Base-by-base conservation (phyloP, 1,140 invertebrate genomes). In the Lutraria rhynchaena region DNA sequence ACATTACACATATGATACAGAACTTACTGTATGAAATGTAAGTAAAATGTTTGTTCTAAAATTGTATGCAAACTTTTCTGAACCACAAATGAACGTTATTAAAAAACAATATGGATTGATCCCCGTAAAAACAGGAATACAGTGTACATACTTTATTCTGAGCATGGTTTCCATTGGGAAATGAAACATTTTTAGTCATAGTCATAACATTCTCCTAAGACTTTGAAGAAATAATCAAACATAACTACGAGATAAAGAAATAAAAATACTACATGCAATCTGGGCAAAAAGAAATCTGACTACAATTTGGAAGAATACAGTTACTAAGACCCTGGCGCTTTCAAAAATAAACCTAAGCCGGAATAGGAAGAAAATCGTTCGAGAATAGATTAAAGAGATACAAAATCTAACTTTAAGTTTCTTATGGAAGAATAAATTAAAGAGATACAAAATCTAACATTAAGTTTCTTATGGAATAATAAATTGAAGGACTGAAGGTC, bases 11-110 rank as follows among this genome's bases (percentile, higher is more conserved):
- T n/a, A n/a, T n/a, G n/a, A n/a, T n/a, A n/a, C n/a, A n/a, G n/a
- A n/a, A n/a, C n/a, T n/a, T n/a, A n/a, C n/a, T n/a, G n/a, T n/a
- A n/a, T n/a, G n/a, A n/a, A n/a, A n/a, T n/a, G n/a, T n/a, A n/a
- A n/a, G n/a, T n/a, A n/a, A n/a, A n/a, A n/a, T n/a, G n/a, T n/a
- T n/a, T n/a, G n/a, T n/a, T n/a, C n/a, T 60, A 60, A 60, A 60
- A 60, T 60, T 60, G 3, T 60, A 60, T 60, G 57, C 57, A 29
- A 60, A 60, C 33, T 31, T 60, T 19, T 60, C 27, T 15, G 57
- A 19, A 3, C 5, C 33, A 29, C 9, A 29, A 29, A 27, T 31
- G 5, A 60, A 60, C n/a, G 5, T 55, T 5, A 24, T n/a, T n/a
- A 11, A 55, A 55, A 55, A 55, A 22, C n/a, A 55, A 5, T 55